A percentile compares a stretch with the other conserved stretches of the same genome.
Evolutionary conservation across 2,113 vertebrate genomes (phyloP).

Genomic region (pig (Sus scrofa)): T2T-Sscrofa CM000823.6:25038501-25039000

Average conservation of each 20-base stretch:
- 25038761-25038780: background rate
- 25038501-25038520: conserved; percentile 34
- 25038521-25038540: background rate
- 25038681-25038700: conserved; percentile 37
- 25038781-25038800: background rate
- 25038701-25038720: conserved; percentile 65
- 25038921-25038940: conserved; percentile 20
- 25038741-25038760: conserved; percentile 50
- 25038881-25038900: background rate
- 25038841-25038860: background rate
- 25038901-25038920: conserved; percentile 21
- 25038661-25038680: conserved; percentile 30
- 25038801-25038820: conserved; percentile 46
- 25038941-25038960: conserved; percentile 42
- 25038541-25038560: conserved; percentile 22
- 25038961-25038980: background rate
- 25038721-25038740: conserved; percentile 72
- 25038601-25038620: conserved; percentile 43
- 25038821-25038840: conserved; percentile 58
- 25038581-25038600: conserved; percentile 33
- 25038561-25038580: conserved; percentile 51
- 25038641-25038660: conserved; percentile 30
- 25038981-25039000: background rate
- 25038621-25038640: conserved; percentile 50
- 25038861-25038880: conserved; percentile 46